A percentile compares a stretch with the other conserved stretches of the same genome.
Conservation (phyloP, 37 sponge, comb jelly and placozoan genomes). For the Aphrocallistes beatrix region DNA sequence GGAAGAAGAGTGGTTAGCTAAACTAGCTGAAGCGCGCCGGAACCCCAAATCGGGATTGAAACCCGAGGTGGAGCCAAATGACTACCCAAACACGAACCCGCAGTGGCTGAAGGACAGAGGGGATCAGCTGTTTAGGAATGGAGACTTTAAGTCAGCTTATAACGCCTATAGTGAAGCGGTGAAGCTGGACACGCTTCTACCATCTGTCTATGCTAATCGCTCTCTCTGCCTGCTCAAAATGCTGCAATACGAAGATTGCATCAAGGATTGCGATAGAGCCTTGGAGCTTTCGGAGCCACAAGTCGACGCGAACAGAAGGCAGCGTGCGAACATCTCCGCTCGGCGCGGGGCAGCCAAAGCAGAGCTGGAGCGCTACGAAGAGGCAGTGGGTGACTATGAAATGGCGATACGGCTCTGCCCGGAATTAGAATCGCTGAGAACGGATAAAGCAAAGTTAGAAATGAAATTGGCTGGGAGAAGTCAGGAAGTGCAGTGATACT, state of each 20-base stretch:
- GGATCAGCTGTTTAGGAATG: conserved; percentile 54
- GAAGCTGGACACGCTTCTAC: conserved; percentile 48
- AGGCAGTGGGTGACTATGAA: not conserved
- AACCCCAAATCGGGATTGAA: conserved; percentile 22
- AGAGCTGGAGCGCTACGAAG: conserved; percentile 24
- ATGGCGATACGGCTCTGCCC: not conserved
- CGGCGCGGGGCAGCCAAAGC: conserved; percentile 79
- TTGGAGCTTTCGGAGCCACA: conserved; percentile 71
- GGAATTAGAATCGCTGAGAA: not conserved
- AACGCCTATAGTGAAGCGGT: conserved; percentile 87
- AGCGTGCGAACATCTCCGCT: conserved; percentile 63
- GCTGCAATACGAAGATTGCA: conserved; percentile 38
- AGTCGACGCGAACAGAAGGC: conserved; percentile 53
- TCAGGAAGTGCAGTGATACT: too few species aligned
- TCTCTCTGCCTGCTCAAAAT: conserved; percentile 60
- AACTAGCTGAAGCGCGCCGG: conserved; percentile 73
- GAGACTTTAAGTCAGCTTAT: conserved; percentile 73
- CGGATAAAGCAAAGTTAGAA: not conserved
- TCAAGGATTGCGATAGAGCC: conserved; percentile 54
- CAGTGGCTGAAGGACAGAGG: conserved; percentile 87
- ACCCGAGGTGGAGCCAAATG: conserved; percentile 26
- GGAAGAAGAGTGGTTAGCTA: conserved; percentile 89
- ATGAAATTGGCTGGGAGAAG: not conserved
- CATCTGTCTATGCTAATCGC: conserved; percentile 61
- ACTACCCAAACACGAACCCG: conserved; percentile 73